These are phyloP conservation scores for Thereva unica DNA, from an alignment of 2,888 invertebrate species.

Conservation along the genomic window DNA sequence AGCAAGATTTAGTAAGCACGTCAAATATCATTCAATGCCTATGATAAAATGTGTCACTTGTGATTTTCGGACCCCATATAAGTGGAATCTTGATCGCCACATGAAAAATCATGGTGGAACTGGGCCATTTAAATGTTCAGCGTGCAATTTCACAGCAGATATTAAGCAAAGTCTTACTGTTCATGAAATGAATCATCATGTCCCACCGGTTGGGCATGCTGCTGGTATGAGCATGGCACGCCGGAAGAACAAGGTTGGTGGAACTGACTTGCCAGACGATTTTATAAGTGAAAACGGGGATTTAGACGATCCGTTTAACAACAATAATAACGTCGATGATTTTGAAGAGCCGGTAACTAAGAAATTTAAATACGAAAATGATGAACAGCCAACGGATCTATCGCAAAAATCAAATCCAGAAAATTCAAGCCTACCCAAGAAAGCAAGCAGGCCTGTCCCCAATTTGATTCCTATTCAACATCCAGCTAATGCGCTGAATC, in stretches of 20 bases:
- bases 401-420: slow-evolving; percentile 49
- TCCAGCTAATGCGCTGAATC: slow-evolving; percentile 52
- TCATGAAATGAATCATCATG: slow-evolving; percentile 89
- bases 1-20: slow-evolving; percentile 88
- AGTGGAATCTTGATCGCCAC: slow-evolving; percentile 92
- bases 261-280: slow-evolving; percentile 59
- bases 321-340: slow-evolving; percentile 55
- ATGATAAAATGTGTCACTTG: slow-evolving; percentile 94
- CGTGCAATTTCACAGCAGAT: slow-evolving; percentile 89
- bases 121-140: slow-evolving; percentile 82
- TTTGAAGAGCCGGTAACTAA: slow-evolving; percentile 53
- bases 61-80: slow-evolving; percentile 89
- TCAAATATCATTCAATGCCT: slow-evolving; percentile 91
- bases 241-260: slow-evolving; percentile 76
- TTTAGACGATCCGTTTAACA: slow-evolving; percentile 35
- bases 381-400: slow-evolving; percentile 56
- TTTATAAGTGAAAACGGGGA: slow-evolving; percentile 39
- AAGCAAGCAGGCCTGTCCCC: slow-evolving; percentile 68
- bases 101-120: slow-evolving; percentile 87
- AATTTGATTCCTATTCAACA: slow-evolving; percentile 74
- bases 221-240: slow-evolving; percentile 62
- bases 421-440: slow-evolving; percentile 46
- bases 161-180: slow-evolving; percentile 90
- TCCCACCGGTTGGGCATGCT: slow-evolving; percentile 74
- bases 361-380: slow-evolving; percentile 51